Evolutionary conservation across 2,113 vertebrate genomes (phyloP).

Genomic region (Hemichromis elongatus): DNA sequence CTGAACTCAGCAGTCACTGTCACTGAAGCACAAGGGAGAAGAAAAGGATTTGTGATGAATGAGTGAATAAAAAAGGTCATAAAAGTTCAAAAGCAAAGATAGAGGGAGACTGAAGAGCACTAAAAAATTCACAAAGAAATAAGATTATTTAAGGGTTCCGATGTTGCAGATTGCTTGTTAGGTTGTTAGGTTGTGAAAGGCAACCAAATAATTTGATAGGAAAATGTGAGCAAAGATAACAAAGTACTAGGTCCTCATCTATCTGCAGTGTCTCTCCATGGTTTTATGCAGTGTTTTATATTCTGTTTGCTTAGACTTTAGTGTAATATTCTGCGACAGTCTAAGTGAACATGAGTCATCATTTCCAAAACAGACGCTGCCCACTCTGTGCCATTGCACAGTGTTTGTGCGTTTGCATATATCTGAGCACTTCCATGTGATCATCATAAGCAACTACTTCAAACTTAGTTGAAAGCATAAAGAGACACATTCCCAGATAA

Average conservation of each 20-base stretch:
- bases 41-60: constrained; percentile 28
- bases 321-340: neutral
- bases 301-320: neutral
- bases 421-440: neutral
- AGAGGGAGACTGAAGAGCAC: neutral
- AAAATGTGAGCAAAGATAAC: neutral
- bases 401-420: neutral
- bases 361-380: constrained; percentile 38
- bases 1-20: constrained; percentile 63
- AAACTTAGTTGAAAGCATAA: neutral
- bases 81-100: neutral
- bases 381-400: neutral
- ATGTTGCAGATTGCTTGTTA: neutral
- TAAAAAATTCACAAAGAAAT: constrained; percentile 10
- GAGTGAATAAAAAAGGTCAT: constrained; percentile 20
- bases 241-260: neutral
- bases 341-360: constrained; percentile 33
- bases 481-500: neutral
- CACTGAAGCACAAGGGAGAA: neutral
- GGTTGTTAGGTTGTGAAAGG: neutral
- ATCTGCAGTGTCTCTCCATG: neutral
- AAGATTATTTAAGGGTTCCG: constrained; percentile 7
- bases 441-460: neutral
- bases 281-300: neutral
- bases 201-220: neutral